Conservation (phyloP, 2,888 invertebrate species). For the Dryocosmus kuriphilus region DNA sequence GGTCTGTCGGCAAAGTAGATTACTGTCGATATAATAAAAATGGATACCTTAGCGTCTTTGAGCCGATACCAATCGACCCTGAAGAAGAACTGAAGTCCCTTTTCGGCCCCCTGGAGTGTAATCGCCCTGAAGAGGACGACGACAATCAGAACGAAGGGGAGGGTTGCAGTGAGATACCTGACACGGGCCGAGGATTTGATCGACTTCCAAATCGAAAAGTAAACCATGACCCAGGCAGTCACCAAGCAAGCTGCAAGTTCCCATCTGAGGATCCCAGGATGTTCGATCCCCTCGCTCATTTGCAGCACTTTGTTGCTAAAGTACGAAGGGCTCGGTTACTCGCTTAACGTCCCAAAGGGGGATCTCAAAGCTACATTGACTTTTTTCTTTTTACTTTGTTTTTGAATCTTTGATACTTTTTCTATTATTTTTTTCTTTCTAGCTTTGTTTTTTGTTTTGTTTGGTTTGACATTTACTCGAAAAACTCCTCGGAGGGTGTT, state of each 20-base stretch:
- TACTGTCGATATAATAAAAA: neutral
- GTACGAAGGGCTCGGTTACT: constrained; percentile 36
- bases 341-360: neutral
- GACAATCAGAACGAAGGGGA: constrained; percentile 92
- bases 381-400: constrained; percentile 8
- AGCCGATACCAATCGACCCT: constrained; percentile 91
- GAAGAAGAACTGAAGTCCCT: constrained; percentile 92
- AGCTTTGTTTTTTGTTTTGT: neutral
- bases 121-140: constrained; percentile 93
- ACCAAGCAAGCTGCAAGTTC: constrained; percentile 93
- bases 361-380: constrained; percentile 18
- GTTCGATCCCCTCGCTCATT: constrained; percentile 90
- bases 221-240: constrained; percentile 95
- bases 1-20: neutral
- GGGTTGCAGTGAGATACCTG: constrained; percentile 94
- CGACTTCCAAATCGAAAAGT: constrained; percentile 97
- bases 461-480: constrained; percentile 83
- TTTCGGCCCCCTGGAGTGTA: constrained; percentile 92
- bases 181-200: constrained; percentile 94
- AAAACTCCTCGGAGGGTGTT: constrained; percentile 95
- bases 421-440: constrained; percentile 3
- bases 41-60: constrained; percentile 86
- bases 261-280: constrained; percentile 90
- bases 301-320: constrained; percentile 91
- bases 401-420: constrained; percentile 11